Percentiles rank a stretch among this genome's conserved stretches.
phyloP scores from a whole-genome alignment of 2,113 vertebrate genomes.

The Leptodactylus fuscus region DNA sequence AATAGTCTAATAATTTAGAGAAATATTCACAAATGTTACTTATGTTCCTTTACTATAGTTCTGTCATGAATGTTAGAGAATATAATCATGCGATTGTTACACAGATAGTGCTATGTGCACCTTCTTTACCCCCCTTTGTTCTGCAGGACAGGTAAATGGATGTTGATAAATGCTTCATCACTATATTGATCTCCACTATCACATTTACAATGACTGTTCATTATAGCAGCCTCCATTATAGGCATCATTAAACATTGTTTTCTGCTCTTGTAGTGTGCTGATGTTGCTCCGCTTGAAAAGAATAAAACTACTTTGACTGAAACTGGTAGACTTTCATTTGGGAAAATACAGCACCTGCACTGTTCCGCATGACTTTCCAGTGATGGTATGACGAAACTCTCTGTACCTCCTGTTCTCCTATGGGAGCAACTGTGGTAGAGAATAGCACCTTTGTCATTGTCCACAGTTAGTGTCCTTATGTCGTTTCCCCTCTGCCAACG shows the following conservation, averaged over 20 bases:
- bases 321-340: slow-evolving; percentile 52
- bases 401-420: slow-evolving; percentile 41
- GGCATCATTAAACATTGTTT: slow-evolving; percentile 52
- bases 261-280: slow-evolving; percentile 58
- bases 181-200: neutral
- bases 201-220: neutral
- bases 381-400: slow-evolving; percentile 52
- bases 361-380: slow-evolving; percentile 56
- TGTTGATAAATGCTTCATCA: neutral
- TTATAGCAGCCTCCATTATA: neutral
- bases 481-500: neutral
- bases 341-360: slow-evolving; percentile 50
- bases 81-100: neutral
- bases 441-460: slow-evolving; percentile 37
- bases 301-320: slow-evolving; percentile 51
- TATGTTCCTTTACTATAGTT: neutral
- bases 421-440: slow-evolving; percentile 39
- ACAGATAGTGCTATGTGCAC: neutral
- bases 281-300: slow-evolving; percentile 40
- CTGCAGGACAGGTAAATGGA: neutral
- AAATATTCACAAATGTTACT: neutral
- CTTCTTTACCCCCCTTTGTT: neutral
- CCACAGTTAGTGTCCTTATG: neutral
- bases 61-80: neutral
- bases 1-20: neutral